Conservation (phyloP, 2,113 vertebrate species). For the Ceyx melanurus region DNA sequence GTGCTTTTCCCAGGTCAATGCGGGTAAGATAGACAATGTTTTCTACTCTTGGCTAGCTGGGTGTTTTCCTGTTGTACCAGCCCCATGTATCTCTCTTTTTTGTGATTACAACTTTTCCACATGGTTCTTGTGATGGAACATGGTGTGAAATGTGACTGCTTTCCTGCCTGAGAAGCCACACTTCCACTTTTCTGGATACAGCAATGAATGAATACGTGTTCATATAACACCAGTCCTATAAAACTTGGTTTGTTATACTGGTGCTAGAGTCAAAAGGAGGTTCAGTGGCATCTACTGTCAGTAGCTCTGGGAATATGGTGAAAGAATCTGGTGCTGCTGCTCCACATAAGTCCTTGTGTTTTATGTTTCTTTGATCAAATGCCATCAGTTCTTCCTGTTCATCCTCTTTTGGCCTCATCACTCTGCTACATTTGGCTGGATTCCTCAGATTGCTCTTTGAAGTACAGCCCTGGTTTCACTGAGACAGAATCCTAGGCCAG, state of each 20-base stretch:
- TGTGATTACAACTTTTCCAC: not conserved
- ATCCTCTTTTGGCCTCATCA: not conserved
- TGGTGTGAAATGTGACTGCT: too few species aligned
- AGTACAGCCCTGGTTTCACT: not conserved
- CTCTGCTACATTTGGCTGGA: not conserved
- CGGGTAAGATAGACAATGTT: not conserved
- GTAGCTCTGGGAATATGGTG: not conserved
- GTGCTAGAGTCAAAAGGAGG: not conserved
- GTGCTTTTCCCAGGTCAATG: not conserved
- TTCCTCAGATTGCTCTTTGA: not conserved
- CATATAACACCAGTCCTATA: not conserved
- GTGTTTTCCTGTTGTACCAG: not conserved
- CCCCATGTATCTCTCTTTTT: not conserved
- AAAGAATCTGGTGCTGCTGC: not conserved
- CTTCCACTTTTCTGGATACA: fast-evolving
- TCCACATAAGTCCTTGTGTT: not conserved
- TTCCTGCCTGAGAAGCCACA: not conserved
- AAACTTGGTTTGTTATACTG: not conserved
- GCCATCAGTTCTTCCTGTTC: not conserved
- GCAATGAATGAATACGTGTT: not conserved
- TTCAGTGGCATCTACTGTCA: not conserved
- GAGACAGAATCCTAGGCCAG: too few species aligned
- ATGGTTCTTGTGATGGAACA: not conserved
- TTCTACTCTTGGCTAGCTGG: not conserved
- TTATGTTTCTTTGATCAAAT: not conserved